Conservation (phyloP, 2,113 vertebrate species). For the Nesoenas mayeri region DNA sequence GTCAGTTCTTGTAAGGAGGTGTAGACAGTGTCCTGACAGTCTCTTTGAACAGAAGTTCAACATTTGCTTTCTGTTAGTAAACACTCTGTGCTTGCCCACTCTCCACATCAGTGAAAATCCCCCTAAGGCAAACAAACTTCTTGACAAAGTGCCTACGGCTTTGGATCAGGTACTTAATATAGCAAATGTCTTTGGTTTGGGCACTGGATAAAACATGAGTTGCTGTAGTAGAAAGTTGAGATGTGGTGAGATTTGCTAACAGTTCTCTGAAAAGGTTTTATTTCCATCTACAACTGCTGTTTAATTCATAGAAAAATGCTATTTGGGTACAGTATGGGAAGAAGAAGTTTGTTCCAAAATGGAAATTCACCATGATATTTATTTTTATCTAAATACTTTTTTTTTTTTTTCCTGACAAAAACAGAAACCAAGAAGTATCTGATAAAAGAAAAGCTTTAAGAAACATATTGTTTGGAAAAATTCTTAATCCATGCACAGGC, state of each 20-base stretch:
- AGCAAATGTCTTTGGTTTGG: not conserved
- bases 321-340: not conserved
- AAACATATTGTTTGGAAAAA: not conserved
- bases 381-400: not conserved
- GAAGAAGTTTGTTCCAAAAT: not conserved
- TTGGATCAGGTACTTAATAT: not conserved
- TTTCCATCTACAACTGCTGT: not conserved
- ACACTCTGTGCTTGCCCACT: not conserved
- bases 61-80: not conserved
- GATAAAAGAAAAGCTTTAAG: not conserved
- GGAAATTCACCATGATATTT: not conserved
- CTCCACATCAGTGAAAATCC: not conserved
- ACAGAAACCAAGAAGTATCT: not conserved
- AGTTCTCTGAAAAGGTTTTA: not conserved
- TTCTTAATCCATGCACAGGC: fast-evolving
- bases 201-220: not conserved
- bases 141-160: not conserved
- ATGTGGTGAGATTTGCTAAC: not conserved
- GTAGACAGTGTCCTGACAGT: not conserved
- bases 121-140: not conserved
- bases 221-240: not conserved
- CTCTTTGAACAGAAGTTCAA: not conserved
- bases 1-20: not conserved
- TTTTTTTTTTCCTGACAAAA: not conserved
- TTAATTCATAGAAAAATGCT: not conserved